phyloP scores from a whole-genome alignment of 2,888 invertebrate genomes.

The Oeneis ivallda region DNA sequence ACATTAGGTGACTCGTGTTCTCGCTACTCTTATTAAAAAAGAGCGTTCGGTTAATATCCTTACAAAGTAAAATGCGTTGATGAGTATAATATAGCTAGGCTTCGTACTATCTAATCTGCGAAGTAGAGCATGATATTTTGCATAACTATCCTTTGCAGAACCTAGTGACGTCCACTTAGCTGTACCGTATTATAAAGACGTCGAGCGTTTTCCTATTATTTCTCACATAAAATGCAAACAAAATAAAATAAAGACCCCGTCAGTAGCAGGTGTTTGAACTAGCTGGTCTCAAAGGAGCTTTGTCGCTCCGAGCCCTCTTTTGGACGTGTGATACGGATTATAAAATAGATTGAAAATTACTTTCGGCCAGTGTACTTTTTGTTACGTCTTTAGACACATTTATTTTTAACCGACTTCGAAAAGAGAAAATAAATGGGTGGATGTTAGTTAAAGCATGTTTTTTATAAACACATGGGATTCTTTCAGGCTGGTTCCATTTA shows the following conservation, averaged over 20 bases:
- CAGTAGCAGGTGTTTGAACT: constrained; percentile 59
- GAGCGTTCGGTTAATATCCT: too few relatives aligned
- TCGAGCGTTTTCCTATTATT: constrained; percentile 31
- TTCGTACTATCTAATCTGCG: too few relatives aligned
- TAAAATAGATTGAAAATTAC: constrained; percentile 77
- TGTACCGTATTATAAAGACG: constrained; percentile 13
- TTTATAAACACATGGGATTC: neutral
- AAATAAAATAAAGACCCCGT: constrained; percentile 33
- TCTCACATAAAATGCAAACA: constrained; percentile 36
- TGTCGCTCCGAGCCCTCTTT: constrained; percentile 36
- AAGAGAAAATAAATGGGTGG: neutral
- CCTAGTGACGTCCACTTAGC: neutral
- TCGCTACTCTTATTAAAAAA: too few relatives aligned
- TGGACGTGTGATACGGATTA: constrained; percentile 70
- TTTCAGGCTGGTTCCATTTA: neutral
- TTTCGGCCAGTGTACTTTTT: constrained; percentile 54
- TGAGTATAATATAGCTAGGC: too few relatives aligned
- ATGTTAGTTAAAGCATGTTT: too few relatives aligned
- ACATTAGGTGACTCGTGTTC: too few relatives aligned
- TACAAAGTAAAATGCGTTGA: too few relatives aligned
- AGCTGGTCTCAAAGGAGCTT: constrained; percentile 28
- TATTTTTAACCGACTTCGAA: neutral
- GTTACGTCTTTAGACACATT: neutral
- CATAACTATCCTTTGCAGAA: neutral
- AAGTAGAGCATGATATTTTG: neutral